phyloP scores from a whole-genome alignment of 2,888 invertebrate species.

The Smittia sp. region DNA sequence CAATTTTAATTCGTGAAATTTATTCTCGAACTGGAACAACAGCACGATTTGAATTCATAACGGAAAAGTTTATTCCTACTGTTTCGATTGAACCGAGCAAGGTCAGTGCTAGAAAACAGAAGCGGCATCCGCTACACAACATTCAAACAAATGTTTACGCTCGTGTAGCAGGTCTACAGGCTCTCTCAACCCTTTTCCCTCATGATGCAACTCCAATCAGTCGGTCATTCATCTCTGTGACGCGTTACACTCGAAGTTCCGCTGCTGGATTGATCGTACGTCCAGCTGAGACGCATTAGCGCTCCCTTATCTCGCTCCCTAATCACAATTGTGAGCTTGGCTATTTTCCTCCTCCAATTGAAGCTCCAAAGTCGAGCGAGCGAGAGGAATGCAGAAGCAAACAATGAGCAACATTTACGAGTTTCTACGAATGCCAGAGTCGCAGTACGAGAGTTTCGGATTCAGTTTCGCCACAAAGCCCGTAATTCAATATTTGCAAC shows the following conservation, averaged over 20 bases:
- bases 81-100: conserved; percentile 6
- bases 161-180: neutral
- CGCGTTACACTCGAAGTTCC: no score
- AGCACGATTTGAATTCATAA: conserved; percentile 4
- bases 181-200: neutral
- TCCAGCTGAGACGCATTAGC: no score
- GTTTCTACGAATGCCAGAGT: neutral
- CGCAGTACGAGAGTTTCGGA: neutral
- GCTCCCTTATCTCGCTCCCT: neutral
- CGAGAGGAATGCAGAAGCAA: neutral
- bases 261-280: no score
- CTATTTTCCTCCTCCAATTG: neutral
- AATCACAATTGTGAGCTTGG: neutral
- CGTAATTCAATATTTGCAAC: conserved; percentile 7
- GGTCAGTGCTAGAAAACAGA: neutral
- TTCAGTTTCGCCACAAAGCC: neutral
- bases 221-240: neutral
- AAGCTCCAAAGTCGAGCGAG: neutral
- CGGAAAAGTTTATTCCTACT: neutral
- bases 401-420: neutral
- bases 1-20: conserved; percentile 17
- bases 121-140: neutral
- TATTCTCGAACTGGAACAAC: conserved; percentile 16
- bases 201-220: neutral
- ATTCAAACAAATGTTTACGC: neutral